Evolutionary conservation across 2,888 invertebrate genomes (phyloP), one percentile per base, ranked within the genome.

Genomic region (Leptinotarsa rubiginosa): DNA sequence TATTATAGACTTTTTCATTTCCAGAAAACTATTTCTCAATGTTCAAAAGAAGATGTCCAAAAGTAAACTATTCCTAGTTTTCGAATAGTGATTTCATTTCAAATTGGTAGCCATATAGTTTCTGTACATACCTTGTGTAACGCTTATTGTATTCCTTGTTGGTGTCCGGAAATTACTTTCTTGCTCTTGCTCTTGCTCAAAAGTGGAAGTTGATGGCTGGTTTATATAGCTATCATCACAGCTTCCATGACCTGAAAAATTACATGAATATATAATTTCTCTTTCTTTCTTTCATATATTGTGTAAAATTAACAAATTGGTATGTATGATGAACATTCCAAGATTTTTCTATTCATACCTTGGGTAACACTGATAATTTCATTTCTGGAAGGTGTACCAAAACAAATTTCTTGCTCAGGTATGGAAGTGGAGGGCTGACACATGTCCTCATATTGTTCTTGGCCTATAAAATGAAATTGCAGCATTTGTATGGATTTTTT

Each of bases 61-160:
- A 16, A 16, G 18, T 16, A n/a, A 52, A 52, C 18, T 15, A 18
- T 52, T 52, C 20, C n/a, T 13, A 20, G 54, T 54, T 54, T 54
- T 54, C 13, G 20, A 13, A 54, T 54, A 54, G 54, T 54, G 54
- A 54, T 54, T 54, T 54, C 54, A 54, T 4, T 54, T 54, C 54
- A 12, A 54, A 20, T 20, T 54, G 54, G 54, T 54, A 54, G 20
- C n/a, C 54, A 54, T 54, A 54, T 54, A 54, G 54, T 20, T 18
- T 54, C 54, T 54, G 7, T 20, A 54, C 54, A 54, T 54, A 54
- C 54, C 13, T 54, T 20, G 54, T 1, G n/a, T 54, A 54, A 54
- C 18, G 54, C 54, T 54, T 20, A 54, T 20, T 50, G 2, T 22
- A 22, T 22, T 22, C 54, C 54, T 54, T 54, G 54, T 54, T 12